Evolutionary conservation across 2,888 invertebrate genomes (phyloP), one percentile per base, ranked within the genome.

Genomic region (Sturmia bella): DNA sequence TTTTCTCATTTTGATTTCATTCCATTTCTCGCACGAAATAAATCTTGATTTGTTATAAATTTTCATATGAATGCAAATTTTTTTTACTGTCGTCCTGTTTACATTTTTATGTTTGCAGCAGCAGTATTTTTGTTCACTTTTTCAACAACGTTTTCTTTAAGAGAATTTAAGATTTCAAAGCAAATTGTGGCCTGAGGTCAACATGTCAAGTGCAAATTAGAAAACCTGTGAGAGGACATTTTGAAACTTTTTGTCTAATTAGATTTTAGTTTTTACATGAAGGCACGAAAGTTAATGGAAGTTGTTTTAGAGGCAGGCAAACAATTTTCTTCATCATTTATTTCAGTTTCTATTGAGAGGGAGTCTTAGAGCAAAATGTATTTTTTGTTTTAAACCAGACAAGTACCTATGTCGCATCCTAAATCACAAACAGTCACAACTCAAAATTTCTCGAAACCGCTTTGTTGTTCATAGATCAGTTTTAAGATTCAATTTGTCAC

Each of bases 11-110:
- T 52, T 39, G 45, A 41, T 56, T 73, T 69, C 15, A 41, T 70
- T 70, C 32, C 57, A 45, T 54, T 76, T 75, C 59, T 82, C 70
- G 74, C 78, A 82, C 64, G 59, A 78, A 69, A 82, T 74, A 82
- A 82, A 82, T 78, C 64, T 77, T 39, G 64, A 74, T 70, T 69
- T 78, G 69, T 45, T 74, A 54, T 64, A 77, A 78, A 78, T 73
- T 74, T 74, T 70, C 32, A 37, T 59, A 80, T 63, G 41, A 61
- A 56, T 45, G 17, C 37, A 56, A 56, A 32, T 32, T 32, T 48
- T 63, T 41, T 17, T 48, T 19, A 63, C 21, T 63, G 52, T 54
- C 13, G 32, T 54, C 37, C 21, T 45, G n/a, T n/a, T 48, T 0
- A 56, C 24, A 39, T 37, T 57, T 12, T 11, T 11, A 41, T 41